Percentiles rank a stretch among this genome's conserved stretches.
phyloP scores from a whole-genome alignment of 2,797 vertebrate genomes.

The Pogonophryne albipinna region DNA sequence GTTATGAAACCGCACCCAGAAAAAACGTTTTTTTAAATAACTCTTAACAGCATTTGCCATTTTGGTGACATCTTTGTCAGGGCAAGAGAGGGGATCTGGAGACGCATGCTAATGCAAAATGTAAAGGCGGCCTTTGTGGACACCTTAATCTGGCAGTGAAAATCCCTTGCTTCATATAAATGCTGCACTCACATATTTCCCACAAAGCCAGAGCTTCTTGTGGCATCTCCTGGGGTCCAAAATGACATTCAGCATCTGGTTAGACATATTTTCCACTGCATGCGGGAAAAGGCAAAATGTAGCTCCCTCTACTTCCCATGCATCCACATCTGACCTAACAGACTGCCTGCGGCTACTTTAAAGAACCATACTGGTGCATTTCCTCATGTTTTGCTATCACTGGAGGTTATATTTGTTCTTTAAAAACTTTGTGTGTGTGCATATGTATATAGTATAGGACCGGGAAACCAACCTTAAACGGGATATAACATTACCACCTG shows the following conservation, averaged over 20 bases:
- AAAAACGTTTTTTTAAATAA: conserved; percentile 4
- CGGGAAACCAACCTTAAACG: not conserved
- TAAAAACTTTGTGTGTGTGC: not conserved
- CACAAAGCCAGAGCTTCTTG: conserved; percentile 48
- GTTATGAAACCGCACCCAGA: not conserved
- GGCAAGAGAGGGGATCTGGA: conserved; percentile 17
- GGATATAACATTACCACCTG: not conserved
- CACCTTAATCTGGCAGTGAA: conserved; percentile 52
- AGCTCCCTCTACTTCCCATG: conserved; percentile 6
- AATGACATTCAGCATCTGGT: conserved; percentile 61
- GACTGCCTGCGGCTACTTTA: conserved; percentile 8
- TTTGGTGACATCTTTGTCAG: conserved; percentile 31
- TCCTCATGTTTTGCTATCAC: conserved; percentile 1
- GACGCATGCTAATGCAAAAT: conserved; percentile 47
- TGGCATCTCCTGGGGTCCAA: conserved; percentile 44
- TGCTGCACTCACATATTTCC: conserved; percentile 57
- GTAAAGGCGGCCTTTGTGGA: conserved; percentile 51
- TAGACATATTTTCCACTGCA: conserved; percentile 42
- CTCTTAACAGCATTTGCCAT: conserved; percentile 13
- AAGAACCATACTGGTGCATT: conserved; percentile 4
- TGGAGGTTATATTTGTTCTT: conserved; percentile 5
- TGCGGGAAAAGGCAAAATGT: conserved; percentile 2
- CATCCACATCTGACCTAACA: conserved; percentile 30
- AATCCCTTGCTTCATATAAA: conserved; percentile 61
- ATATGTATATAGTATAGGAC: not conserved